Base-by-base conservation (phyloP, 2,113 vertebrate genomes). In the Corythornis vintsioides region DNA sequence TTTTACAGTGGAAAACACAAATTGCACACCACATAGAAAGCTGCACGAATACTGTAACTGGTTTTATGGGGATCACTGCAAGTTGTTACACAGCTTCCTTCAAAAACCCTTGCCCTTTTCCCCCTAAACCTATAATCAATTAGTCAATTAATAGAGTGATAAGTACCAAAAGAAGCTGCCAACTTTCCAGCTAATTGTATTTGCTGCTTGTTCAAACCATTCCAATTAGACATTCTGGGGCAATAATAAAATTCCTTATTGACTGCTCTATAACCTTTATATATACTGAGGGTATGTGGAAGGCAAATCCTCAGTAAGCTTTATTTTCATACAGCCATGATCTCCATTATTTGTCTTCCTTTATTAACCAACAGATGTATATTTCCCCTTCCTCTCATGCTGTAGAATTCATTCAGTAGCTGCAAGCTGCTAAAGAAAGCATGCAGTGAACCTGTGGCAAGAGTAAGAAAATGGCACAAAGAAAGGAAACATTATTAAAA, bases 1-100 rank as follows among this genome's bases (percentile, higher is more conserved):
- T 95, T 90, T 77, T 94, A 73, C 35, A 87, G 78, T 16, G 88
- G 86, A 82, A 92, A 89, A 90, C 59, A 31, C 13, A 3, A 94
- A 67, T n/a, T 50, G 29, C 7, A 3, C 67, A 70, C 22, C 19
- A 33, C 29, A 75, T 60, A 70, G 45, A 53, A 11, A 69, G 33
- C 59, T 82, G 17, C 28, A 38, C 11, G 33, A 89, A 85, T 50
- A 66, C 15, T 80, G 22, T 19, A 89, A 43, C 5, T 26, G 45
- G 28, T 35, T 76, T 90, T 52, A 92, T 8, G 15, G 55, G 63
- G 50, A 66, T 59, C 29, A 73, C 10, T 60, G 26, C 52, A 87
- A 78, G 59, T 28, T 90, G 59, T 47, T 76, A 53, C 15, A 24
- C 31, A 78, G 40, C 16, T 76, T 88, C 35, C 22, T 24, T 64